Base-by-base conservation (phyloP, 2,113 vertebrate genomes). In the Arenaria interpres region DNA sequence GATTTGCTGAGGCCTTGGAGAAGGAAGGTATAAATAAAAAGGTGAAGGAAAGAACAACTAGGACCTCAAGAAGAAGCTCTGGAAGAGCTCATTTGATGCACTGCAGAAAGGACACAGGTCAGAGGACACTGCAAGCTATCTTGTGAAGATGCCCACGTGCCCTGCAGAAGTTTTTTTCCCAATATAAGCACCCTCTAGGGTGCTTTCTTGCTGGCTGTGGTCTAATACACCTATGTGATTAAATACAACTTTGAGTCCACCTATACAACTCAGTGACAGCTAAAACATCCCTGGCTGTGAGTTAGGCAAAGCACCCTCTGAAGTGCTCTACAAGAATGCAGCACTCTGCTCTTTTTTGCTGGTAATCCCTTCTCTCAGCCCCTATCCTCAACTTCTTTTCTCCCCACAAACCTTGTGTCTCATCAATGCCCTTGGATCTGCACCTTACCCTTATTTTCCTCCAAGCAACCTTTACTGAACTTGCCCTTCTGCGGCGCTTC, bases 91-190 rank as follows among this genome's bases (percentile, higher is more conserved):
- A 6, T 83, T 23, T 82, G 53, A 59, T 30, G 57, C 30, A 14
- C 39, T 68, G 63, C 33, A 85, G 62, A 57, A 75, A 43, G 45
- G 16, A n/a, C 69, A 33, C 0, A 0, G 39, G 35, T 14, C 51
- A 75, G 69, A 81, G n/a, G 72, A 63, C 23, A 46, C 10, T 67
- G 48, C 25, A 76, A 59, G 48, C 12, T 22, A 4, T 7, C 30
- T 33, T 32, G 21, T 62, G 50, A 25, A 51, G n/a, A 2, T 12
- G 8, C 2, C n/a, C 16, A 2, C n/a, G 2, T 8, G 7, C 5
- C n/a, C 51, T 53, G 21, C 24, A 41, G 43, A 43, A 78, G 7
- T 0, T 23, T 88, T 88, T 63, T 54, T 6, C 14, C 23, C 13
- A 13, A 14, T 14, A 10, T 1, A 12, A 79, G 19, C 25, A 53